These are phyloP conservation scores for Liposcelis brunnea DNA, from an alignment of 2,888 invertebrate species.

Conservation along the genomic window DNA sequence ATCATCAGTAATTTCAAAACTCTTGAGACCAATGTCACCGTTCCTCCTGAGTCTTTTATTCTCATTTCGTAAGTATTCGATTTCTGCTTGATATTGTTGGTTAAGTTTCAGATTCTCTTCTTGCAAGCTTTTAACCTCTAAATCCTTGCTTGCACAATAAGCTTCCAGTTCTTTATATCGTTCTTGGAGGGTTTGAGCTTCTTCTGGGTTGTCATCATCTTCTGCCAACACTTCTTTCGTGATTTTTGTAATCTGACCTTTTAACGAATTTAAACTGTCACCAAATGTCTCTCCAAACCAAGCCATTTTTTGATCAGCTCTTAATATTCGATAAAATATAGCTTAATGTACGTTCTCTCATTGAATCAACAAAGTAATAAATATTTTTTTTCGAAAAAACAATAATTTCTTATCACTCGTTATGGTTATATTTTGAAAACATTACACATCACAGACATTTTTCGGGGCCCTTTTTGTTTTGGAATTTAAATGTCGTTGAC, in stretches of 20 bases:
- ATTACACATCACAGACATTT: too few relatives aligned
- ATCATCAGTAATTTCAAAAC: slow-evolving; percentile 1
- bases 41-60: slow-evolving; percentile 6
- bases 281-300: slow-evolving; percentile 33
- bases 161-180: slow-evolving; percentile 5
- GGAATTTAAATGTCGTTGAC: too few relatives aligned
- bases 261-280: slow-evolving; percentile 37
- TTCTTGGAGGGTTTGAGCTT: not conserved
- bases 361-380: too few relatives aligned
- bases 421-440: too few relatives aligned
- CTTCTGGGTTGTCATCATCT: slow-evolving; percentile 17
- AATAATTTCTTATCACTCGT: too few relatives aligned
- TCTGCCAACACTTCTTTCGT: slow-evolving; percentile 80
- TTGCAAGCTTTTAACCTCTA: not conserved
- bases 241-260: slow-evolving; percentile 75
- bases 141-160: not conserved
- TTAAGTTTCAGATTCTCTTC: not conserved
- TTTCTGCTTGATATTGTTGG: slow-evolving; percentile 14
- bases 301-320: slow-evolving; percentile 20
- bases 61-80: slow-evolving; percentile 20
- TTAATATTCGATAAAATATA: too few relatives aligned
- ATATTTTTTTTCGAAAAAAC: too few relatives aligned
- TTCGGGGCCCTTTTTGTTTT: too few relatives aligned
- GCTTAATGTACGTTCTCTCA: too few relatives aligned
- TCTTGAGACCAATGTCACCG: slow-evolving; percentile 9